Percentiles rank a stretch among this genome's conserved stretches.
Conservation (phyloP, 2,797 vertebrate genomes). For the Dromococcyx pavoninus region DNA sequence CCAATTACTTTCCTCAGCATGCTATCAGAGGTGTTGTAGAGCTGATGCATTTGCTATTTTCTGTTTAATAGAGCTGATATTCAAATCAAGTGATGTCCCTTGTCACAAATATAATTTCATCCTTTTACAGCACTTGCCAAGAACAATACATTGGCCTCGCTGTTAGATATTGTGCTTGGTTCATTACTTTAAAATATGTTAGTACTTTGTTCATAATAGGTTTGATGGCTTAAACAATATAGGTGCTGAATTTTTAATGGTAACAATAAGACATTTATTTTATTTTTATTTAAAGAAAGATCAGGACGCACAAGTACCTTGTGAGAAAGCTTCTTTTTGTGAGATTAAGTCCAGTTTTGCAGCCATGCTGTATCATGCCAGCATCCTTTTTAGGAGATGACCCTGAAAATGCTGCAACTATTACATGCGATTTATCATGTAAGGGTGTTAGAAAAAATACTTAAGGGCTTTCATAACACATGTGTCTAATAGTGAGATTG, state of each 20-base stretch:
- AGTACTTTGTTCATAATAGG: not conserved
- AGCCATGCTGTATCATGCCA: not conserved
- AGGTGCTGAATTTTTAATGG: slow-evolving; percentile 26
- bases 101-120: slow-evolving; percentile 30
- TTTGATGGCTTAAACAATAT: slow-evolving; percentile 14
- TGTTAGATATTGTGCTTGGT: not conserved
- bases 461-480: not conserved
- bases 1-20: not conserved
- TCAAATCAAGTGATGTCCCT: not conserved
- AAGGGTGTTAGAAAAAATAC: not conserved
- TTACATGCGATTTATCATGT: not conserved
- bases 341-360: not conserved
- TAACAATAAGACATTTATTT: not conserved
- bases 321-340: not conserved
- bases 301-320: not conserved
- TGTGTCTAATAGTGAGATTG: not conserved
- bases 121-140: not conserved
- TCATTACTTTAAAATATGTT: slow-evolving; percentile 32
- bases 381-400: not conserved
- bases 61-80: slow-evolving; percentile 4
- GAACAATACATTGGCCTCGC: not conserved
- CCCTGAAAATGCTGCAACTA: not conserved
- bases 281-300: not conserved
- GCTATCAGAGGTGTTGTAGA: not conserved
- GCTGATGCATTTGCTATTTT: not conserved